Base-by-base conservation (phyloP, 1,140 invertebrate species). In the Tetragnatha versicolor region DNA sequence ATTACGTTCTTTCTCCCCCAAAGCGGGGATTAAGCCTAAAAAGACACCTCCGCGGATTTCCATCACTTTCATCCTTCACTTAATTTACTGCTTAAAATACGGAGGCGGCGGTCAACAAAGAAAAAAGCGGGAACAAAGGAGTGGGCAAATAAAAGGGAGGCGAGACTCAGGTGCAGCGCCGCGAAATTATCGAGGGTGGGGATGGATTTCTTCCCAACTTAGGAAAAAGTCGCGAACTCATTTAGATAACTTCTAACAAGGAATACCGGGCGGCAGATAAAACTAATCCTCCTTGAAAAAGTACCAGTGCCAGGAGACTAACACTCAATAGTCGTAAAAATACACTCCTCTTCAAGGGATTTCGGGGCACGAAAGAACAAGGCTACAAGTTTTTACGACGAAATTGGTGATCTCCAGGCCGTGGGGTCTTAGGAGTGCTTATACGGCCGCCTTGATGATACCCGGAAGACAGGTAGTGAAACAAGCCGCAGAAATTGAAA, bases 241-340 rank as follows among this genome's bases (percentile, higher is more conserved):
- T 72, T 72, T 72, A 72, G 69, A 72, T 72, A 72, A 72, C 51
- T 72, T 72, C 51, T 72, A 72, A 72, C 69, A 72, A 72, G 69
- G 69, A 53, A 72, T 72, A 72, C 49, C 53, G 22, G 49, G n/a
- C 53, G 10, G 49, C 69, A 72, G 69, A 72, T 72, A 72, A 72
- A 72, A 72, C 69, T 72, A 72, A 72, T 72, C 69, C 69, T 72
- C 69, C 69, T 29, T 72, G 69, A 72, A 72, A 72, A 72, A 72
- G 51, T 60, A 72, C 69, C 69, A 25, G 69, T 22, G 35, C 29
- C 35, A 29, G 7, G 25, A 45, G 53, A 55, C 69, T 72, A 72
- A 72, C 69, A 72, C 69, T 72, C 69, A 72, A 72, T 72, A 72
- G 69, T 58, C 69, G 69, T 72, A 72, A 72, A 72, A 72, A 72